Evolutionary conservation across 2,797 vertebrate species (phyloP), one percentile per base, ranked within the genome.

Genomic region (Macrochelys suwanniensis): DNA sequence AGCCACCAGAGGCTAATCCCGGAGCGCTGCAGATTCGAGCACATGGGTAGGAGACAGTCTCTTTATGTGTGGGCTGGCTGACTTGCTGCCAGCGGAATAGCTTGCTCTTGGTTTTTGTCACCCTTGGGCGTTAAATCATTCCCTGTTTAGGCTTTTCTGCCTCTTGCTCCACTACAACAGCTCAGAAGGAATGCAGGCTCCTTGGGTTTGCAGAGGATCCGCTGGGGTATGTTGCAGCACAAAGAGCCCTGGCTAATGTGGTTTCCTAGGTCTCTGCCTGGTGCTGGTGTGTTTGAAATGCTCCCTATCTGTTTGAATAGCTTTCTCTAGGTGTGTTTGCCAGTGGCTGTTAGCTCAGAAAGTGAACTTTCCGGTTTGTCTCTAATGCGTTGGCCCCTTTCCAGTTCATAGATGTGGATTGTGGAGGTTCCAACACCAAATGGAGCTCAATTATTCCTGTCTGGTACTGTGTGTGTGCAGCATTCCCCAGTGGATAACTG

Each of bases 371-470:
- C 91, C 96, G 89, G 95, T 97, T 97, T 96, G 71, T 93, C 85
- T 98, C 82, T 92, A 82, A 81, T 91, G 91, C 0, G 65, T 94
- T 96, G 92, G 96, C 94, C 97, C 87, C 15, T 2, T 96, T 90
- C 96, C 88, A 93, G 49, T 71, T 76, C 0, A 0, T 88, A 91
- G 95, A 94, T 95, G 93, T 7, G 88, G 84, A 95, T 94, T 93
- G 95, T 96, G 89, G 93, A 97, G 97, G 93, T 97, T 95, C 97
- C 33, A 31, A 87, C 95, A 96, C 89, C 94, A 97, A 97, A 96
- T 97, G 90, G 97, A 95, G 93, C 91, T 98, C 94, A 97, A 97
- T 97, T 97, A 98, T 98, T 98, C 96, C 96, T 97, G 94, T 96
- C 96, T 96, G 94, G 83, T 95, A 74, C 96, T 86, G 61, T 89